These are phyloP conservation scores for Mythimna pallens DNA, from an alignment of 2,888 invertebrate species.

Conservation along the genomic window DNA sequence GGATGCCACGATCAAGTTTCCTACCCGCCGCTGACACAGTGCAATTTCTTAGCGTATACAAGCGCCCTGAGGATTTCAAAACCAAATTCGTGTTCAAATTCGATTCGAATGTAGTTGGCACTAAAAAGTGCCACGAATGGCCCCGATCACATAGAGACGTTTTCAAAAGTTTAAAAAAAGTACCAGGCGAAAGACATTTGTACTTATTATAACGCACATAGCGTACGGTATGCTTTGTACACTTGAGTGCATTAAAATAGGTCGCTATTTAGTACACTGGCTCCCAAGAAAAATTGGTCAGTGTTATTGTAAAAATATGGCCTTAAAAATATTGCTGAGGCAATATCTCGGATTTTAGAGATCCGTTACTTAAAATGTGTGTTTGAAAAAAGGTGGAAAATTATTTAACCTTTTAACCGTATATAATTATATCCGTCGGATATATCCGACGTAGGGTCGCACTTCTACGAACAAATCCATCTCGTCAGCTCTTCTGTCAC, in stretches of 20 bases:
- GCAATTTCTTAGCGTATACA: no score
- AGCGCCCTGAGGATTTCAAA: background rate
- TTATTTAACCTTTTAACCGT: background rate
- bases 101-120: background rate
- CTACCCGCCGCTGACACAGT: no score
- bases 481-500: no score
- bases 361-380: background rate
- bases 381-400: conserved; percentile 12
- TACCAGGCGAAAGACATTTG: conserved; percentile 56
- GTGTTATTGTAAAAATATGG: conserved; percentile 24
- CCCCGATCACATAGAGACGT: conserved; percentile 17
- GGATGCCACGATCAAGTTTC: no score
- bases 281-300: conserved; percentile 16
- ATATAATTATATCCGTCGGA: no score
- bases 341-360: conserved; percentile 9
- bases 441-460: no score
- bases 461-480: no score
- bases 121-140: conserved; percentile 5
- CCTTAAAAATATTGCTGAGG: conserved; percentile 28
- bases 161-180: conserved; percentile 21
- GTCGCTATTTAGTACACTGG: conserved; percentile 8
- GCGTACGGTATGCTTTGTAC: conserved; percentile 42
- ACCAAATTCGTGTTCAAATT: background rate
- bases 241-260: conserved; percentile 52
- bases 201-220: conserved; percentile 58